A percentile compares a stretch with the other conserved stretches of the same genome.
Conservation (phyloP, 2,888 invertebrate genomes). For the Drosophila emarginata region DNA sequence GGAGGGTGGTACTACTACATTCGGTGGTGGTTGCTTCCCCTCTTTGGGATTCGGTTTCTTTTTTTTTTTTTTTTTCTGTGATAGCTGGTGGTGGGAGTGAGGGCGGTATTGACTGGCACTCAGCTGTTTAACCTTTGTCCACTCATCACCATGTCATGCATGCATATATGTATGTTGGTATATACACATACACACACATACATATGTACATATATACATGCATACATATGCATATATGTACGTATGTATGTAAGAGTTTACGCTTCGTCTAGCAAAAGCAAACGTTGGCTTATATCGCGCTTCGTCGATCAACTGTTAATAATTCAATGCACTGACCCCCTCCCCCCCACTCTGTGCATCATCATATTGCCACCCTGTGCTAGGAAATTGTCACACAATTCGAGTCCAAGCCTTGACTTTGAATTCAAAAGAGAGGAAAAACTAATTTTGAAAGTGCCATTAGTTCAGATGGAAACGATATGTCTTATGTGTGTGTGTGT, state of each 20-base stretch:
- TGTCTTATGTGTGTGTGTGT: no score
- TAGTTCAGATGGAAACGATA: no score
- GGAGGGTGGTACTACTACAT: constrained; percentile 16
- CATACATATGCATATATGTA: background rate
- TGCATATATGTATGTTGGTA: background rate
- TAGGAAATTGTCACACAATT: constrained; percentile 36
- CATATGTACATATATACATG: background rate
- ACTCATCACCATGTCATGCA: constrained; percentile 46
- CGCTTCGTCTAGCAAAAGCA: constrained; percentile 61
- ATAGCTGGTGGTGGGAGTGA: constrained; percentile 1
- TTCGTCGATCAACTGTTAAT: constrained; percentile 66
- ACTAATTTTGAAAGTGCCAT: background rate
- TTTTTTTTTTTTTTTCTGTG: background rate
- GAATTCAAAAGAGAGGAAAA: constrained; percentile 14
- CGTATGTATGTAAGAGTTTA: constrained; percentile 49
- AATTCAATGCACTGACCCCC: constrained; percentile 52
- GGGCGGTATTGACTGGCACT: constrained; percentile 33
- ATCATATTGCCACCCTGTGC: background rate
- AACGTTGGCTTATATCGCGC: constrained; percentile 37
- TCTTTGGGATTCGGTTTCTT: background rate
- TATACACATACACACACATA: background rate
- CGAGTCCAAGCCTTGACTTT: constrained; percentile 33
- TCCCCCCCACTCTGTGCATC: background rate
- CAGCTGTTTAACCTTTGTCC: constrained; percentile 67
- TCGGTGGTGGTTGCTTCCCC: constrained; percentile 50